Evolutionary conservation across 2,113 vertebrate species (phyloP).

Genomic region (Glareola pratincola): DNA sequence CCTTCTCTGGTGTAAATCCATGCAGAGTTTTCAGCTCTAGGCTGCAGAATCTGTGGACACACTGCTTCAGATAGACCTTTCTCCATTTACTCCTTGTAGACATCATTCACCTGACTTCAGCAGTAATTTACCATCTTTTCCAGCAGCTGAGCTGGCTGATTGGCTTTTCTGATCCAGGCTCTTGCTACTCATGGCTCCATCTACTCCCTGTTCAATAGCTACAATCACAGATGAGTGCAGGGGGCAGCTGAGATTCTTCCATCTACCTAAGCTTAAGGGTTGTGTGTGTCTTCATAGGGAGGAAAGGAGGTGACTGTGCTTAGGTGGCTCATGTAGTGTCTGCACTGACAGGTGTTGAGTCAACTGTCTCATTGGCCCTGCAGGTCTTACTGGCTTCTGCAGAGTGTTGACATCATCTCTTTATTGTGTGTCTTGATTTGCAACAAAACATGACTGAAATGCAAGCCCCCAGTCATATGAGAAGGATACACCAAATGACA

Average conservation of each 20-base stretch:
- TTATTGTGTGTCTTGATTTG: background rate
- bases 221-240: background rate
- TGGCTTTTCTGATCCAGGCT: background rate
- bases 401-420: background rate
- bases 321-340: background rate
- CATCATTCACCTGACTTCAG: background rate
- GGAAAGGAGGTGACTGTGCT: background rate
- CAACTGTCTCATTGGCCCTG: background rate
- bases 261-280: background rate
- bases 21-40: background rate
- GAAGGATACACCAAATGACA: background rate
- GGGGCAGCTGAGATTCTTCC: background rate
- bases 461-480: background rate
- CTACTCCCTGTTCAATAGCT: background rate
- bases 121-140: background rate
- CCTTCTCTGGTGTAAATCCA: background rate
- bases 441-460: background rate
- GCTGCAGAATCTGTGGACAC: background rate
- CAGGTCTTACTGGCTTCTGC: background rate
- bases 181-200: background rate
- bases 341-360: background rate
- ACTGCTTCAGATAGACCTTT: background rate
- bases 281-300: background rate
- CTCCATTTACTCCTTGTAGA: background rate
- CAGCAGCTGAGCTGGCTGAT: background rate